These are phyloP conservation scores for Drosophila nigricruria DNA, from an alignment of 2,888 invertebrate genomes.

Conservation along the genomic window DNA sequence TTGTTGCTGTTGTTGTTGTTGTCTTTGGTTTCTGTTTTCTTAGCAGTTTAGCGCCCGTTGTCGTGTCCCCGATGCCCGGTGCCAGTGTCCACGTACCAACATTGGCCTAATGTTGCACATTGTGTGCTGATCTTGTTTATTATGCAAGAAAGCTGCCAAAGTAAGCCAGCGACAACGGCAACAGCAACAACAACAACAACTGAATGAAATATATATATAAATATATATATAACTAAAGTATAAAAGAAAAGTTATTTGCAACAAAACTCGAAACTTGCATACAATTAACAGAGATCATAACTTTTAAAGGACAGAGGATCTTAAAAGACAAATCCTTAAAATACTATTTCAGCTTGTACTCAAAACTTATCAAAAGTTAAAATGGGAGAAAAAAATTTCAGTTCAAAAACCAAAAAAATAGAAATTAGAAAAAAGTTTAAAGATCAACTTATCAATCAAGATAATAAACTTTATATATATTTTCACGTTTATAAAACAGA, in stretches of 20 bases:
- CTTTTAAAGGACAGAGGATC: neutral
- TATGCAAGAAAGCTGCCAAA: slow-evolving; percentile 81
- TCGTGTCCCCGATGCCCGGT: slow-evolving; percentile 63
- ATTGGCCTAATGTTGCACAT: slow-evolving; percentile 81
- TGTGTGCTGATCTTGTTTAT: slow-evolving; percentile 81
- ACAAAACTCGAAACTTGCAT: slow-evolving; percentile 7
- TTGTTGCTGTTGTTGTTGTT: slow-evolving; percentile 20
- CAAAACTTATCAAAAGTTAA: no score
- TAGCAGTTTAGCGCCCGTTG: slow-evolving; percentile 73
- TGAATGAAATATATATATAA: slow-evolving; percentile 2
- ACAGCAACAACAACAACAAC: slow-evolving; percentile 23
- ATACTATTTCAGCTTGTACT: neutral
- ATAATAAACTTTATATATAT: neutral
- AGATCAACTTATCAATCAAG: neutral
- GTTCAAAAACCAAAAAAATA: no score
- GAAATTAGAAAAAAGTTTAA: neutral
- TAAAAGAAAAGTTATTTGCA: slow-evolving; percentile 25
- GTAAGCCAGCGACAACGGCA: slow-evolving; percentile 55
- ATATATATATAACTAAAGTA: slow-evolving; percentile 13
- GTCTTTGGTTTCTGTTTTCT: slow-evolving; percentile 58
- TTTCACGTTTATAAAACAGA: neutral
- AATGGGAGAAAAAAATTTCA: no score
- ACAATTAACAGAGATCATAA: slow-evolving; percentile 1
- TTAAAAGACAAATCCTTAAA: neutral
- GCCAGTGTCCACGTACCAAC: slow-evolving; percentile 76